A percentile compares a stretch with the other conserved stretches of the same genome.
Evolutionary conservation across 2,113 vertebrate species (phyloP).

Genomic region (Mesembrinibis cayennensis): DNA sequence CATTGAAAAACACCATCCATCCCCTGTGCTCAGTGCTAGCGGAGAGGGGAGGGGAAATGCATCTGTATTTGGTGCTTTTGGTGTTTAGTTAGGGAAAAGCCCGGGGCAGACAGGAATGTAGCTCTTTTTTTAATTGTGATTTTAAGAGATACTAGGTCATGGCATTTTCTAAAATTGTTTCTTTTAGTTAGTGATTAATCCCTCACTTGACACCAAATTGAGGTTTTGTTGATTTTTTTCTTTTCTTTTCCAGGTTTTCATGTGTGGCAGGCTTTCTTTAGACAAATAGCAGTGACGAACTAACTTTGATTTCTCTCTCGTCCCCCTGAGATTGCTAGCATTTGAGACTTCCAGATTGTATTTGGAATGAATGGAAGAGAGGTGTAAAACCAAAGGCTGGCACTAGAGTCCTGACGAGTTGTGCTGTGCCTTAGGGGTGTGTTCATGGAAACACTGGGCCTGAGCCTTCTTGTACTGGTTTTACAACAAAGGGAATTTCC

Average conservation of each 20-base stretch:
- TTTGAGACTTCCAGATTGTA: background rate
- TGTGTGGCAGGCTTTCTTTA: background rate
- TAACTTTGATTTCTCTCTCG: background rate
- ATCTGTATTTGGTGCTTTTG: background rate
- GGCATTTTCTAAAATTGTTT: background rate
- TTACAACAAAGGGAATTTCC: conserved; percentile 13
- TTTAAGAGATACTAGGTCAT: background rate
- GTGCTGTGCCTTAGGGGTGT: background rate
- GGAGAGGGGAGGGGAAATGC: background rate
- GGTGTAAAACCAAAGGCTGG: background rate
- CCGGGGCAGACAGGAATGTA: background rate
- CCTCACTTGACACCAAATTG: background rate
- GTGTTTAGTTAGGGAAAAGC: background rate
- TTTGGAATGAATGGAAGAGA: background rate
- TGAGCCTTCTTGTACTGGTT: background rate
- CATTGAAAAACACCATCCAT: background rate
- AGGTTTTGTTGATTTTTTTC: background rate
- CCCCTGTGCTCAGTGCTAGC: background rate
- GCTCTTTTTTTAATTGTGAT: background rate
- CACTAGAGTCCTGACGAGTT: background rate
- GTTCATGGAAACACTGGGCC: background rate
- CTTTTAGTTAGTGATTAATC: background rate
- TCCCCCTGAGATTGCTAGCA: background rate
- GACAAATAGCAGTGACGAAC: background rate
- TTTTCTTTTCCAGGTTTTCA: background rate